Base-by-base conservation (phyloP, 2,888 invertebrate genomes). In the Pyrrhosoma nymphula region DNA sequence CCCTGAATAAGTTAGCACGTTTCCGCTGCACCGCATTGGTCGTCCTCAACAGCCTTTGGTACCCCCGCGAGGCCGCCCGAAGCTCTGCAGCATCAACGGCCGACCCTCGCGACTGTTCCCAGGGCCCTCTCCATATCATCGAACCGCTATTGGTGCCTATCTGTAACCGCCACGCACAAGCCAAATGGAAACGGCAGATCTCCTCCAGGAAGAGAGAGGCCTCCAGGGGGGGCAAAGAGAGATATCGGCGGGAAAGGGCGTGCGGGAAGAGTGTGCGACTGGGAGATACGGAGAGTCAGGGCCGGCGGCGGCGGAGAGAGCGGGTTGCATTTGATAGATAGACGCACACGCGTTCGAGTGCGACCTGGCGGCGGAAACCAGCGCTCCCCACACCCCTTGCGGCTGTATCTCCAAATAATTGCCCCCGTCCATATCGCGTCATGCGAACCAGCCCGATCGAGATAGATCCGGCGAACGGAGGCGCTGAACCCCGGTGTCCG, bases 381-480 rank as follows among this genome's bases (percentile, higher is more conserved):
- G 18, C 69, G n/a, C 69, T 6, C 60, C 60, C 60, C 60, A 56
- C 16, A 8, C 60, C 20, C 35, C 82, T 26, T 14, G 30, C 30
- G 82, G 35, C 82, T 35, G 16, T 82, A 82, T 82, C 82, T 82
- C 35, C 82, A 82, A 82, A 82, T 82, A 82, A 82, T 82, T 82
- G 82, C 82, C 60, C 18, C 82, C 18, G 35, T 35, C 82, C 35
- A 14, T 82, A 82, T 82, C 82, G 26, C 82, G 16, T 82, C 82
- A 35, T 35, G n/a, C 12, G 69, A 69, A 69, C 69, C 82, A 82
- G 12, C 14, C 82, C 16, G 16, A 82, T 82, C 82, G 35, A 82
- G 82, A 69, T 23, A 26, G 69, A 26, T 69, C 23, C 69, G 26
- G 69, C 4, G 47, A n/a, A 26, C 0, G 47, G 69, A n/a, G n/a